Percentiles rank a stretch among this genome's conserved stretches.
phyloP scores from a whole-genome alignment of 2,797 vertebrate genomes.

The Crax fasciolata region DNA sequence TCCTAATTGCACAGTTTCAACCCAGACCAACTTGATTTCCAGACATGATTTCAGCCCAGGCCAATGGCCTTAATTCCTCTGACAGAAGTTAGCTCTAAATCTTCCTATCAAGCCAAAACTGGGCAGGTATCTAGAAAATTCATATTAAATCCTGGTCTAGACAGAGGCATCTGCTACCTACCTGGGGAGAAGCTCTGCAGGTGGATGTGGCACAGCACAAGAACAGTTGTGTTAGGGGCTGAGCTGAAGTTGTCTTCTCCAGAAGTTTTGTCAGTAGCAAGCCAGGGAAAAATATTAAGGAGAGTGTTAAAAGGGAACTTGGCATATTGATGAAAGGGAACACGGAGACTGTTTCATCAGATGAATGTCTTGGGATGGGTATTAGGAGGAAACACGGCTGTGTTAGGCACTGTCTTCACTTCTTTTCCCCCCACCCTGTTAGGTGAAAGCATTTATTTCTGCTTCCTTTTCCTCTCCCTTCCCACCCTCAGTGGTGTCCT shows the following conservation, averaged over 20 bases:
- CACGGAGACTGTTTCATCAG: neutral
- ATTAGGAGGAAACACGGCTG: neutral
- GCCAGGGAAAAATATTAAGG: neutral
- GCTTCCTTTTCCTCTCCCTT: neutral
- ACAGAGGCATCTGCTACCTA: neutral
- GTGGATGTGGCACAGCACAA: neutral
- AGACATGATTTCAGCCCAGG: neutral
- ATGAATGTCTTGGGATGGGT: neutral
- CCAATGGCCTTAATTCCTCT: neutral
- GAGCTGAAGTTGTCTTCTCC: neutral
- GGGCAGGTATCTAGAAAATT: neutral
- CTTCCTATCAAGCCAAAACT: neutral
- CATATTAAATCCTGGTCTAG: neutral
- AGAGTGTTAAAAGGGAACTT: neutral
- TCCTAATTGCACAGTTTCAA: neutral
- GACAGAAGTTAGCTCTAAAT: neutral
- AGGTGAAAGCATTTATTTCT: neutral
- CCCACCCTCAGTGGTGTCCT: neutral
- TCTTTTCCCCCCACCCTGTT: neutral
- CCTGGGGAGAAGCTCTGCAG: neutral
- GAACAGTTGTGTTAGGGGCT: neutral
- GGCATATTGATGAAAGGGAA: neutral
- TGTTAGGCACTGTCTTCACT: neutral
- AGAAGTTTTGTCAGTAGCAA: neutral
- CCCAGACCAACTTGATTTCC: neutral